phyloP scores from a whole-genome alignment of 2,113 vertebrate species.

The Periophthalmus modestus region DNA sequence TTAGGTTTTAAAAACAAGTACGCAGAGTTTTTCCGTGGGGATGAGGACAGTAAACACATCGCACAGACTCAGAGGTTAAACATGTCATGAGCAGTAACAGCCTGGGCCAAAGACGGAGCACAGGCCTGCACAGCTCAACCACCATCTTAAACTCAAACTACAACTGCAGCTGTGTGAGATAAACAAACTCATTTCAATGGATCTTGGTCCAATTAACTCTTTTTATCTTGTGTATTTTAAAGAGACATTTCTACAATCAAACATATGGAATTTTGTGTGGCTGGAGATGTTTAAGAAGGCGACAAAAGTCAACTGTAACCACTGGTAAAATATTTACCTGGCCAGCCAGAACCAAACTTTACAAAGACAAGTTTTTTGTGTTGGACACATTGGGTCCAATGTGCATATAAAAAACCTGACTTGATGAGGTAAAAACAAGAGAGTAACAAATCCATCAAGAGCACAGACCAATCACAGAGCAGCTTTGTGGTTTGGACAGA shows the following conservation, averaged over 20 bases:
- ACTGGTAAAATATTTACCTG: too few species aligned
- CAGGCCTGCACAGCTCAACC: constrained; percentile 42
- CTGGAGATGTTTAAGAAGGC: too few species aligned
- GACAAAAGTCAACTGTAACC: too few species aligned
- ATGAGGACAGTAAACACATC: constrained; percentile 25
- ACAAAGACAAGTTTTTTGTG: too few species aligned
- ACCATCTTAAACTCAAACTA: constrained; percentile 59
- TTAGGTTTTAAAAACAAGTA: neutral
- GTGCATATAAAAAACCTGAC: too few species aligned
- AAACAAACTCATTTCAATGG: neutral
- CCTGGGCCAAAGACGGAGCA: constrained; percentile 35
- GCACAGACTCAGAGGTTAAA: constrained; percentile 42
- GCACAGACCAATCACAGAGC: too few species aligned
- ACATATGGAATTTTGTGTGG: neutral
- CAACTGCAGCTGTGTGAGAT: constrained; percentile 41
- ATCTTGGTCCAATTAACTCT: neutral
- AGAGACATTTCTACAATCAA: neutral
- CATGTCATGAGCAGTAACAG: constrained; percentile 40
- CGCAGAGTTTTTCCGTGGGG: constrained; percentile 1
- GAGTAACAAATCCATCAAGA: too few species aligned
- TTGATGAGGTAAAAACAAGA: too few species aligned
- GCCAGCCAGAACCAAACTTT: too few species aligned
- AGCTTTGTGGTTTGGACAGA: too few species aligned
- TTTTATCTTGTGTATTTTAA: neutral
- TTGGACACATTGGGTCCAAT: too few species aligned